Conservation (phyloP, 64 coral and sea anemone species). For the Porites australiensis region DNA sequence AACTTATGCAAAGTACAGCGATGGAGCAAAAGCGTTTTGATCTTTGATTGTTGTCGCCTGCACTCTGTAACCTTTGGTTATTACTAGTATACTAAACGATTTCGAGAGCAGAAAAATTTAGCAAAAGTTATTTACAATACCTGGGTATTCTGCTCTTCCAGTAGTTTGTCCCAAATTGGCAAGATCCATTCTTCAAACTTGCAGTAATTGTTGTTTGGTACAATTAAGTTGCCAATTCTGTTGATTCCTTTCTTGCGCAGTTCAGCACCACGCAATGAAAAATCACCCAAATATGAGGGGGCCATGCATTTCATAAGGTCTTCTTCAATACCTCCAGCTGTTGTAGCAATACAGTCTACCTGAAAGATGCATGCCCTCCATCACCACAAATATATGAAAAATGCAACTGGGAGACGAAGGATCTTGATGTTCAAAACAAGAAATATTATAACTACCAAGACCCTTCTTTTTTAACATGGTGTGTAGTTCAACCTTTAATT, state of each 20-base stretch:
- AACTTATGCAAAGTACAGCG: too few species aligned
- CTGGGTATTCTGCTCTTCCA: slow-evolving; percentile 86
- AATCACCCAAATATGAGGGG: slow-evolving; percentile 95
- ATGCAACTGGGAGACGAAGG: neutral
- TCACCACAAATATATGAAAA: neutral
- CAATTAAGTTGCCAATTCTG: slow-evolving; percentile 94
- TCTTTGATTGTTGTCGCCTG: too few species aligned
- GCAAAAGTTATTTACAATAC: neutral
- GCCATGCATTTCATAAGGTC: slow-evolving; percentile 98
- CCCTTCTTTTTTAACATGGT: too few species aligned
- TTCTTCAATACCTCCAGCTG: slow-evolving; percentile 97
- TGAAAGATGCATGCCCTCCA: neutral
- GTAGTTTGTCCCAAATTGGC: slow-evolving; percentile 86
- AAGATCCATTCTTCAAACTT: slow-evolving; percentile 88
- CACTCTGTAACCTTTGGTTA: too few species aligned
- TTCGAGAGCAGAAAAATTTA: too few species aligned
- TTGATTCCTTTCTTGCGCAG: slow-evolving; percentile 87
- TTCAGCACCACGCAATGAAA: slow-evolving; percentile 67
- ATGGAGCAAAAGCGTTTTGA: too few species aligned
- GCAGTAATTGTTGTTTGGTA: slow-evolving; percentile 97
- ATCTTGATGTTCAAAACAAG: too few species aligned
- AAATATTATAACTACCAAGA: too few species aligned
- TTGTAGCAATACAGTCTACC: slow-evolving; percentile 94
- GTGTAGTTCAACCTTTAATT: too few species aligned
- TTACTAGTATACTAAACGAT: too few species aligned